A percentile compares a stretch with the other conserved stretches of the same genome.
phyloP scores from a whole-genome alignment of 1,140 invertebrate species.

The Zeugodacus cucurbitae region DNA sequence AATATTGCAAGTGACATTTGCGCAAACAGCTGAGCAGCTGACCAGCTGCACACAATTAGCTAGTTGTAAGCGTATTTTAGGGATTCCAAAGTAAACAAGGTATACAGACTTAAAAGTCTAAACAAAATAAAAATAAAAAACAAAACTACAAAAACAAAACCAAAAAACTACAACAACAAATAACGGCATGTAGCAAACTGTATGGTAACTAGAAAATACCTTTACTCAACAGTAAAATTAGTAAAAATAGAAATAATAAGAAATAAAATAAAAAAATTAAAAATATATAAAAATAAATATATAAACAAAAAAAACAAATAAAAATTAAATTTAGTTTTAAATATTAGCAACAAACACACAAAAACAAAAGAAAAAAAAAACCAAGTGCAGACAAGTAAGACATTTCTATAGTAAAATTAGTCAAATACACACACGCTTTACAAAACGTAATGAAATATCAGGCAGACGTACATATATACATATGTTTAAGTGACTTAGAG shows the following conservation, averaged over 20 bases:
- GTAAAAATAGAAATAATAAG: too few species aligned
- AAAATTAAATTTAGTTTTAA: not conserved
- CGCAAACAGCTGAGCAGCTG: not conserved
- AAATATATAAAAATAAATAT: not conserved
- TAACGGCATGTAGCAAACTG: not conserved
- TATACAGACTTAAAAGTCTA: slow-evolving; percentile 23
- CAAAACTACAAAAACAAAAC: not conserved
- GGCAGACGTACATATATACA: not conserved
- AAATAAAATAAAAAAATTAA: too few species aligned
- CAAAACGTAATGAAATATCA: slow-evolving; percentile 22
- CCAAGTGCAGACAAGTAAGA: not conserved
- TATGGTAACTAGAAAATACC: not conserved
- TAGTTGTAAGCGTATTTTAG: slow-evolving; percentile 22
- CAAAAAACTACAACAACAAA: not conserved
- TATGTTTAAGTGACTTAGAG: not conserved
- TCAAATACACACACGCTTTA: slow-evolving; percentile 31
- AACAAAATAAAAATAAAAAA: not conserved
- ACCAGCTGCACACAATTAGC: not conserved
- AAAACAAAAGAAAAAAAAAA: not conserved
- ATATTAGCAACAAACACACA: not conserved
- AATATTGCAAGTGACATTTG: not conserved
- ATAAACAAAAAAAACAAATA: not conserved
- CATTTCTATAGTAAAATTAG: slow-evolving; percentile 29
- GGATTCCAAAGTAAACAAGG: slow-evolving; percentile 29
- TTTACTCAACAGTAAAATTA: not conserved